These are phyloP conservation scores for Dinothrombium tinctorium DNA, from an alignment of 1,140 invertebrate species.

Conservation along the genomic window DNA sequence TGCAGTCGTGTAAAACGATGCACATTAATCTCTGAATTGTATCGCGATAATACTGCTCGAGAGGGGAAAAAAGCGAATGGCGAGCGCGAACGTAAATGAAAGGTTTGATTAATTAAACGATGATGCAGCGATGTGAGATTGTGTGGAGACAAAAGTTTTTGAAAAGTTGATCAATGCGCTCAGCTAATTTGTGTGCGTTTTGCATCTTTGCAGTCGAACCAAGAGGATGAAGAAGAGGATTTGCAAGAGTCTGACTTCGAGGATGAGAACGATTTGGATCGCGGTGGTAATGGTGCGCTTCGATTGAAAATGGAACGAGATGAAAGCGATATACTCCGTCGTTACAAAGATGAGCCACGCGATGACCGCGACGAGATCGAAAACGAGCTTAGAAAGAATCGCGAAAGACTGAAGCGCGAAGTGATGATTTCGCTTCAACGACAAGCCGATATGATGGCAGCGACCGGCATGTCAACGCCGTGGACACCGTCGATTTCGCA, in stretches of 20 bases:
- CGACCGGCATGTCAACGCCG: background rate
- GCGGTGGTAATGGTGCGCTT: background rate
- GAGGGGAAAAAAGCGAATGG: too few relatives aligned
- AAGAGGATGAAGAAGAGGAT: constrained; percentile 14
- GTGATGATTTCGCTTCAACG: constrained; percentile 2
- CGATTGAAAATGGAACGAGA: background rate
- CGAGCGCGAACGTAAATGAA: too few relatives aligned
- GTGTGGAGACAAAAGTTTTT: too few relatives aligned
- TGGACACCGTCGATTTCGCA: background rate
- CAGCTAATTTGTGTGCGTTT: too few relatives aligned
- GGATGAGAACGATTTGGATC: background rate
- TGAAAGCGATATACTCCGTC: background rate
- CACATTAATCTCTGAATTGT: too few relatives aligned
- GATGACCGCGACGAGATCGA: background rate
- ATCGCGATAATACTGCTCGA: too few relatives aligned
- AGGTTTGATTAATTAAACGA: too few relatives aligned
- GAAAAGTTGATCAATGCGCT: too few relatives aligned
- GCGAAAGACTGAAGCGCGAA: background rate
- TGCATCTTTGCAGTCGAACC: too few relatives aligned
- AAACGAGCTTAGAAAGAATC: background rate
- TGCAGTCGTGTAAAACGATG: too few relatives aligned
- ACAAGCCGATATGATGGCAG: constrained; percentile 7
- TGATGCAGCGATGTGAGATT: too few relatives aligned
- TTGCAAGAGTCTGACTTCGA: constrained; percentile 1
- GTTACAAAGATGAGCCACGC: background rate